Evolutionary conservation across 2,113 vertebrate species (phyloP).

Genomic region (Mus musculus): GRCm39 chr11:120748501-120749000

Average conservation of each 20-base stretch:
- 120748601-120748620: neutral
- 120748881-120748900: too few relatives aligned
- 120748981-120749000: too few relatives aligned
- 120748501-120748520: neutral
- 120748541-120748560: neutral
- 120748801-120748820: neutral
- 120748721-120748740: neutral
- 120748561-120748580: neutral
- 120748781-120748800: too few relatives aligned
- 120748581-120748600: neutral
- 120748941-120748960: too few relatives aligned
- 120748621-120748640: neutral
- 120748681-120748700: neutral
- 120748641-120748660: neutral
- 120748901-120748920: too few relatives aligned
- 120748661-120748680: neutral
- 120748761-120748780: neutral
- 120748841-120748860: neutral
- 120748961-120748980: too few relatives aligned
- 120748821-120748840: neutral
- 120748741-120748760: accelerated
- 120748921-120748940: too few relatives aligned
- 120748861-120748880: too few relatives aligned
- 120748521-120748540: neutral
- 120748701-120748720: neutral